Evolutionary conservation across 2,113 vertebrate genomes (phyloP).

Genomic region (Macquaria ambigua): DNA sequence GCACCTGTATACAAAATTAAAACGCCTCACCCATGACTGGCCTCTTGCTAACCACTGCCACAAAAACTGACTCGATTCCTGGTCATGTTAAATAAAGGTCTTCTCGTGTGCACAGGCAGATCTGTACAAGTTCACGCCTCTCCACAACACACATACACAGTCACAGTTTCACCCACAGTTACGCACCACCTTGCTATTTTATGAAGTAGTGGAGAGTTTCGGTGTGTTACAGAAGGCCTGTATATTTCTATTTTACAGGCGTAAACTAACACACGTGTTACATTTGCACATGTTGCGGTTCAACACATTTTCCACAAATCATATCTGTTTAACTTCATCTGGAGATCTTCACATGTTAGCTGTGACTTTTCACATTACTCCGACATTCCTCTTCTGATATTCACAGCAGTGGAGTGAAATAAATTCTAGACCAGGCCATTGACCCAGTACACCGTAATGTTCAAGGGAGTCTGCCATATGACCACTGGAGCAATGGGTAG

Average conservation of each 20-base stretch:
- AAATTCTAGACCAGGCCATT: background rate
- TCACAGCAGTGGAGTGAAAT: conserved; percentile 10
- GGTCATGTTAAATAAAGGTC: background rate
- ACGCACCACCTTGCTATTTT: conserved; percentile 8
- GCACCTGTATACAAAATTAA: background rate
- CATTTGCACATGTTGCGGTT: background rate
- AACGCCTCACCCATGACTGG: background rate
- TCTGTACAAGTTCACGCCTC: conserved; percentile 31
- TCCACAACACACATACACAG: background rate
- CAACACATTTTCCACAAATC: conserved; percentile 9
- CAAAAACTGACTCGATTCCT: conserved; percentile 17
- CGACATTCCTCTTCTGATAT: conserved; percentile 15
- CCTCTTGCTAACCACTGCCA: background rate
- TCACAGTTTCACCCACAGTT: conserved; percentile 52
- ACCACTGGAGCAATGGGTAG: background rate
- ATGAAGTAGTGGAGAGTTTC: conserved; percentile 32
- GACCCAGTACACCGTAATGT: background rate
- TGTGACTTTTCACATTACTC: conserved; percentile 33
- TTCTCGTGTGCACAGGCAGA: background rate
- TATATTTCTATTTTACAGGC: background rate
- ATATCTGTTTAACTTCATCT: background rate
- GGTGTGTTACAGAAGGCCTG: background rate
- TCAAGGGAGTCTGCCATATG: background rate
- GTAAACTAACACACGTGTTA: conserved; percentile 7
- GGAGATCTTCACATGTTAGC: conserved; percentile 18